Evolutionary conservation across 1,140 invertebrate species (phyloP), one percentile per base, ranked within the genome.

Genomic region (Nasonia vitripennis): DNA sequence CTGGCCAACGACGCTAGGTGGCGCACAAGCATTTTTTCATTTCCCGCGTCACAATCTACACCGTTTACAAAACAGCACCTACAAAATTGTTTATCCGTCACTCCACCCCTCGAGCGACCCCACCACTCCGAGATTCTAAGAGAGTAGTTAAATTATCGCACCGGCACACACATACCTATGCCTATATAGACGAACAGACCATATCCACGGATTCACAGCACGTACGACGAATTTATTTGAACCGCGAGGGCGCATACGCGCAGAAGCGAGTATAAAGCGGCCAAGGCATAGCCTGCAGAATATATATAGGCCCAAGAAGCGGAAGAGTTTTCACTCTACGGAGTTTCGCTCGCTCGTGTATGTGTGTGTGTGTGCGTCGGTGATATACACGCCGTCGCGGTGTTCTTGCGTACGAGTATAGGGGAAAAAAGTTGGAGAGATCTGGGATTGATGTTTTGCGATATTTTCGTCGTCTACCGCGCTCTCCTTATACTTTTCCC

Each of bases 171-270:
- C 41, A 45, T 6, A 37, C 34, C 34, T 45, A 45, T 45, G 2
- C 10, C 27, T 27, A 27, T 27, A 27, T 27, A 27, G 27, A 45
- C 75, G 74, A 62, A 55, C 2, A 34, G 9, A 37, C 34, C 34
- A 5, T 34, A 34, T 10, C 23, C 41, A 12, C 75, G 77, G 41
- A 85, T 80, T 85, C 84, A 48, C 68, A 7, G 70, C 84, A 85
- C 84, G 84, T 85, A 74, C 14, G 48, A 34, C 2, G 73, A 81
- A 81, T 85, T 81, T 85, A 85, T 85, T 77, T 78, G 70, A 77
- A 55, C 23, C 78, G 75, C 68, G 45, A 34, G 51, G 17, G 27
- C 78, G 45, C 62, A 23, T 7, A 67, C 55, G 27, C n/a, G 27
- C 17, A 78, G 78, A 45, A 41, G 1, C 45, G 41, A 67, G 68